A percentile compares a stretch with the other conserved stretches of the same genome.
These are phyloP conservation scores for Puffinus mauretanicus DNA, from an alignment of 2,113 vertebrate genomes.

Conservation along the genomic window DNA sequence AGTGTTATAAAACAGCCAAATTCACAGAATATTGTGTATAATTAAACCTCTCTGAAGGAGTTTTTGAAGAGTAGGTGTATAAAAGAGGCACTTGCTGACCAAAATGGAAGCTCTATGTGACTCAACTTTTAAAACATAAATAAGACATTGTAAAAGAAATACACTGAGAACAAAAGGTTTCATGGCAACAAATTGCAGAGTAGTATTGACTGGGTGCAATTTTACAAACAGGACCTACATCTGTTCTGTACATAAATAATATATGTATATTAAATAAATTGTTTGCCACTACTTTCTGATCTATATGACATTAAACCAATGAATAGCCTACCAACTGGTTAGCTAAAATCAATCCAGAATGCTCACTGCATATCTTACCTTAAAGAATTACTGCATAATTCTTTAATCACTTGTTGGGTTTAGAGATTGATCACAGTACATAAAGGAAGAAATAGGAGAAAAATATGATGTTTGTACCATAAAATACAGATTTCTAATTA, in stretches of 20 bases:
- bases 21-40: neutral
- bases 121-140: neutral
- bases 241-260: neutral
- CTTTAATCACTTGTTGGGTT: neutral
- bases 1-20: neutral
- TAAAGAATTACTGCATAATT: neutral
- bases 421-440: neutral
- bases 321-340: neutral
- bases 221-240: neutral
- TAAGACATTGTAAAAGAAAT: neutral
- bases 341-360: neutral
- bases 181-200: neutral
- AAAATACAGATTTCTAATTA: neutral
- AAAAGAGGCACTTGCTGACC: neutral
- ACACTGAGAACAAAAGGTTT: neutral
- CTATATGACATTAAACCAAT: neutral
- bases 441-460: neutral
- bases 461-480: neutral
- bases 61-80: neutral
- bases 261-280: neutral
- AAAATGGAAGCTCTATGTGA: neutral
- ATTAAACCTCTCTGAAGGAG: neutral
- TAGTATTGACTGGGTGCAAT: neutral
- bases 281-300: neutral
- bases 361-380: neutral